Evolutionary conservation across 2,113 vertebrate genomes (phyloP).

Genomic region (Rynchops niger): DNA sequence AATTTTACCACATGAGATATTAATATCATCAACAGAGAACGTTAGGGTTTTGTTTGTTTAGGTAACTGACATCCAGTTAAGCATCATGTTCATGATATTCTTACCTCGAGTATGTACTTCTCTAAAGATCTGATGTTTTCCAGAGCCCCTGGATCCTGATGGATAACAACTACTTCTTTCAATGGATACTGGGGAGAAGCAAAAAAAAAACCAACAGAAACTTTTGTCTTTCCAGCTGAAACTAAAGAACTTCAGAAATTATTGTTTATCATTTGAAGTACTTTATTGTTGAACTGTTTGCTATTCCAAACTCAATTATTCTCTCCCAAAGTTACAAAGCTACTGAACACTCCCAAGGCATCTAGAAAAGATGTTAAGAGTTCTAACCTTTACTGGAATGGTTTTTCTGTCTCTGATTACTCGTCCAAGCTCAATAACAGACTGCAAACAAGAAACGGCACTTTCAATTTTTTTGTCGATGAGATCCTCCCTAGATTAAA

Average conservation of each 20-base stretch:
- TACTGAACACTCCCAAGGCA: neutral
- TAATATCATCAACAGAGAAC: neutral
- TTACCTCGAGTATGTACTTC: conserved; percentile 95
- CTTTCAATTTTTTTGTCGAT: conserved; percentile 93
- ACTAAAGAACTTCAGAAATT: neutral
- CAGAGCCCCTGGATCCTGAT: conserved; percentile 90
- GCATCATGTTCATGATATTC: neutral
- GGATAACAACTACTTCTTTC: conserved; percentile 95
- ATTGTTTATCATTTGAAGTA: neutral
- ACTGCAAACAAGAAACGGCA: conserved; percentile 93
- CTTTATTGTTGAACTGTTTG: neutral
- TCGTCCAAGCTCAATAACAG: conserved; percentile 95
- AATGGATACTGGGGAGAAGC: conserved; percentile 84
- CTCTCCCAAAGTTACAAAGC: neutral
- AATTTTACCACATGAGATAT: neutral
- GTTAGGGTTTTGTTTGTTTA: neutral
- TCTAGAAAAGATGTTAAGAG: neutral
- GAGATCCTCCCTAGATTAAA: conserved; percentile 81
- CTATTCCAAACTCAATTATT: neutral
- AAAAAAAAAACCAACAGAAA: neutral
- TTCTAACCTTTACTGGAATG: conserved; percentile 91
- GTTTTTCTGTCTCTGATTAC: conserved; percentile 96
- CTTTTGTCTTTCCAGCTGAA: neutral
- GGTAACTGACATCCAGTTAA: neutral
- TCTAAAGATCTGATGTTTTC: conserved; percentile 88